These are phyloP conservation scores for Apamea anceps DNA, from an alignment of 2,888 invertebrate genomes.

Conservation along the genomic window DNA sequence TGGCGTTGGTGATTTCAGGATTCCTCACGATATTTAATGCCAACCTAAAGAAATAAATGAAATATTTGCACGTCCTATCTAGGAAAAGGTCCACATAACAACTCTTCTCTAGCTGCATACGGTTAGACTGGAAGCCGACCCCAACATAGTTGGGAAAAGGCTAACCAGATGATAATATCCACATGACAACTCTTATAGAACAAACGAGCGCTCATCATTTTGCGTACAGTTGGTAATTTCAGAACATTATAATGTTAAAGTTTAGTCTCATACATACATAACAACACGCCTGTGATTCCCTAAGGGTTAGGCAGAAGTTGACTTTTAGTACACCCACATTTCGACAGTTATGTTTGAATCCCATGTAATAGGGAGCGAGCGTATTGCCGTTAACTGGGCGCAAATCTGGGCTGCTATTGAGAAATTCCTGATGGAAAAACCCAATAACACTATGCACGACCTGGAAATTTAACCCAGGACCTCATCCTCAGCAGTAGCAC, in stretches of 20 bases:
- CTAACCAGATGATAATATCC: too few relatives aligned
- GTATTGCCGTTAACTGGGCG: not conserved
- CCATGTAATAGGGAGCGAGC: not conserved
- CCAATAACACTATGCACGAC: too few relatives aligned
- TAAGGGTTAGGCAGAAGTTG: not conserved
- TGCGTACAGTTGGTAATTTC: not conserved
- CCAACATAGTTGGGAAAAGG: too few relatives aligned
- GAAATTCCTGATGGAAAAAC: not conserved
- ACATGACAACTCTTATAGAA: not conserved
- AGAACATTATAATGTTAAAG: not conserved
- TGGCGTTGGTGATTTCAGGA: not conserved
- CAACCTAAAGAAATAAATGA: not conserved
- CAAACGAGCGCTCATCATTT: not conserved
- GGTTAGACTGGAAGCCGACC: too few relatives aligned
- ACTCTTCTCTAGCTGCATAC: too few relatives aligned
- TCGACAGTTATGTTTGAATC: not conserved
- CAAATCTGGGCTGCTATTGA: not conserved
- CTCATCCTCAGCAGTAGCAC: too few relatives aligned
- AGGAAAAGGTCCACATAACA: not conserved
- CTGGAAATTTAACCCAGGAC: not conserved
- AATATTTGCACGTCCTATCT: not conserved
- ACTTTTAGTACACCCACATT: not conserved
- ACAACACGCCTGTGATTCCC: not conserved
- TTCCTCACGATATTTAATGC: not conserved
- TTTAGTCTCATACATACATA: not conserved